Percentiles rank a stretch among this genome's conserved stretches.
Conservation (phyloP, 2,888 invertebrate genomes). For the Synanthedon vespiformis region DNA sequence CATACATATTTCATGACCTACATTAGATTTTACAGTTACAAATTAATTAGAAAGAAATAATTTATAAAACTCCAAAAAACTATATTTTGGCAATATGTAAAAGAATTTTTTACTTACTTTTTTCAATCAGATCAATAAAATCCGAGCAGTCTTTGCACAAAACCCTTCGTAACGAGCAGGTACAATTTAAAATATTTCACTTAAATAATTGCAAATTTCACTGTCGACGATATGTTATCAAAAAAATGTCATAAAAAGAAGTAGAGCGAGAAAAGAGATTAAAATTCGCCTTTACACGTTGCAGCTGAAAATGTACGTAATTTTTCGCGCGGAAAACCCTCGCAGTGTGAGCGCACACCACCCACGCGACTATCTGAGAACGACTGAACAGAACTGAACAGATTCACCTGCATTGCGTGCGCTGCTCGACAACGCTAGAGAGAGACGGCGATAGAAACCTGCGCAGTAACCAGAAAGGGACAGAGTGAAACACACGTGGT, state of each 20-base stretch:
- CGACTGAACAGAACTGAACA: conserved; percentile 35
- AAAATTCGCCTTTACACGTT: not conserved
- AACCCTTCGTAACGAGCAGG: not conserved
- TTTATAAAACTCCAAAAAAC: too few relatives aligned
- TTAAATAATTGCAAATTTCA: not conserved
- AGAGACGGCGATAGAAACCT: conserved; percentile 19
- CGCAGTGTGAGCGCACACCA: conserved; percentile 27
- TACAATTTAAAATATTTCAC: not conserved
- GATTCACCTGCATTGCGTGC: conserved; percentile 68
- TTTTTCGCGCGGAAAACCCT: conserved; percentile 63
- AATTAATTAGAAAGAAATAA: too few relatives aligned
- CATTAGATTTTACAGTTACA: too few relatives aligned
- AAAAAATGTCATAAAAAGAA: conserved; percentile 1
- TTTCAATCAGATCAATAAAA: not conserved
- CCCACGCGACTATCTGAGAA: conserved; percentile 37
- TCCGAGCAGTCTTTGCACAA: not conserved
- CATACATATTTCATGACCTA: too few relatives aligned
- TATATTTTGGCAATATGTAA: too few relatives aligned
- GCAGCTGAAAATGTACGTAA: conserved; percentile 25
- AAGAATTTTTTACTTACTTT: not conserved
- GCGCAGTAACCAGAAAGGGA: conserved; percentile 23
- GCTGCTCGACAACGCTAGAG: conserved; percentile 43
- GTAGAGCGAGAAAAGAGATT: not conserved
- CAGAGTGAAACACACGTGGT: conserved; percentile 49
- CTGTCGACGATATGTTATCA: conserved; percentile 5